These are phyloP conservation scores for Psophia crepitans DNA, from an alignment of 2,113 vertebrate genomes.

Conservation along the genomic window DNA sequence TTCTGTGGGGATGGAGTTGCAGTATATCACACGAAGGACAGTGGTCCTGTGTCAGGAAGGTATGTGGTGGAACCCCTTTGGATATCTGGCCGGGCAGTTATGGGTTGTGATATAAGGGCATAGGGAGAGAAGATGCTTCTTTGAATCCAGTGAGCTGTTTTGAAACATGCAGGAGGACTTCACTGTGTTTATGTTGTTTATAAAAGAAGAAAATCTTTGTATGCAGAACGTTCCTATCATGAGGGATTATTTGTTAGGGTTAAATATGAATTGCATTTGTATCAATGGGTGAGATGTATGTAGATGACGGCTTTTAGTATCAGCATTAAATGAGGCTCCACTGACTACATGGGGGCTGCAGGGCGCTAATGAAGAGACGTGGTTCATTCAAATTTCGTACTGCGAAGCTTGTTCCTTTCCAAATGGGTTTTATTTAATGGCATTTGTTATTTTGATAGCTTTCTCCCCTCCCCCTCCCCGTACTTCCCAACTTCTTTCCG, in stretches of 20 bases:
- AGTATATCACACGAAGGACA: not conserved
- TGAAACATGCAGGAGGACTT: not conserved
- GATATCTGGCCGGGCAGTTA: not conserved
- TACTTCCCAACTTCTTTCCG: not conserved
- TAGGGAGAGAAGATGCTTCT: not conserved
- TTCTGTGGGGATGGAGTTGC: not conserved
- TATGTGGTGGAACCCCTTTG: not conserved
- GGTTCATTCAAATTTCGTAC: not conserved
- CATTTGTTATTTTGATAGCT: conserved; percentile 18
- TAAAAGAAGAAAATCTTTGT: not conserved
- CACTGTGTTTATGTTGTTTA: not conserved
- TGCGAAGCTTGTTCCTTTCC: not conserved
- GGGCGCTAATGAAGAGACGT: not conserved
- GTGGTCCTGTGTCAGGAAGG: not conserved
- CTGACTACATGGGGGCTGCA: not conserved
- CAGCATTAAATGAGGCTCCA: not conserved
- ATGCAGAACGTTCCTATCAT: rapidly evolving
- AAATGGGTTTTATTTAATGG: conserved; percentile 14
- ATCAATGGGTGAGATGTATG: not conserved
- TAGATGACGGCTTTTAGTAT: not conserved
- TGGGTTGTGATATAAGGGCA: not conserved
- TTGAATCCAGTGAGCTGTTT: not conserved
- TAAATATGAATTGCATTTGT: not conserved
- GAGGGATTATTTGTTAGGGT: not conserved
- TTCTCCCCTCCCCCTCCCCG: not conserved